Evolutionary conservation across 2,113 vertebrate genomes (phyloP).

Genomic region (Meleagris gallopavo): DNA sequence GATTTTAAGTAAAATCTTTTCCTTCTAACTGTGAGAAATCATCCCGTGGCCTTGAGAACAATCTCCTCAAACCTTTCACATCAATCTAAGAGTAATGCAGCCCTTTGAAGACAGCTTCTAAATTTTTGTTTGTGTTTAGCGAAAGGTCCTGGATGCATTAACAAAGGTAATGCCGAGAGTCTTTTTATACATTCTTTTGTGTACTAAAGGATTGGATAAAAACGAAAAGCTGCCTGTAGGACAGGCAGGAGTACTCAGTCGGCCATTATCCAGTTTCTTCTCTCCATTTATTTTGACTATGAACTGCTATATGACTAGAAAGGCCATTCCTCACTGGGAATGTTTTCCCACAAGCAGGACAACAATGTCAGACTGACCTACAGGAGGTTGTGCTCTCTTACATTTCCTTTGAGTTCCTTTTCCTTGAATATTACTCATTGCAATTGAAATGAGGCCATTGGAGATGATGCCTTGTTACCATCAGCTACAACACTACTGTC

Average conservation of each 20-base stretch:
- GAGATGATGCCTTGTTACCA: background rate
- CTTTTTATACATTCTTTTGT: background rate
- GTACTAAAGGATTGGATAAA: background rate
- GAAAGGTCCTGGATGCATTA: background rate
- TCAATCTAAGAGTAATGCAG: background rate
- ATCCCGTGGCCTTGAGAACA: background rate
- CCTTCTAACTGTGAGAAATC: background rate
- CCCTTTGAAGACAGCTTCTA: background rate
- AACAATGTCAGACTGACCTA: slow-evolving; percentile 49
- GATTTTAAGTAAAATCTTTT: background rate
- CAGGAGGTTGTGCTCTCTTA: slow-evolving; percentile 7
- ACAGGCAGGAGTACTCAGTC: background rate
- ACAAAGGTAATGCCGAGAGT: background rate
- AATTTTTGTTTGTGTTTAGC: background rate
- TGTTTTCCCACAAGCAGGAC: slow-evolving; percentile 39
- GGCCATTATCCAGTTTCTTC: background rate
- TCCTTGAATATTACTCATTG: background rate
- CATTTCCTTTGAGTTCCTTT: background rate
- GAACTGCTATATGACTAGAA: background rate
- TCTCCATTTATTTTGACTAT: slow-evolving; percentile 45
- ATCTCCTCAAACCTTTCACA: background rate
- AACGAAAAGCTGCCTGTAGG: background rate
- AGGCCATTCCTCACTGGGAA: background rate
- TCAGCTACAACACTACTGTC: background rate
- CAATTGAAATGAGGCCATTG: background rate